Percentiles rank a stretch among this genome's conserved stretches.
Conservation (phyloP, 2,888 invertebrate species). For the Andrena chrysosceles region DNA sequence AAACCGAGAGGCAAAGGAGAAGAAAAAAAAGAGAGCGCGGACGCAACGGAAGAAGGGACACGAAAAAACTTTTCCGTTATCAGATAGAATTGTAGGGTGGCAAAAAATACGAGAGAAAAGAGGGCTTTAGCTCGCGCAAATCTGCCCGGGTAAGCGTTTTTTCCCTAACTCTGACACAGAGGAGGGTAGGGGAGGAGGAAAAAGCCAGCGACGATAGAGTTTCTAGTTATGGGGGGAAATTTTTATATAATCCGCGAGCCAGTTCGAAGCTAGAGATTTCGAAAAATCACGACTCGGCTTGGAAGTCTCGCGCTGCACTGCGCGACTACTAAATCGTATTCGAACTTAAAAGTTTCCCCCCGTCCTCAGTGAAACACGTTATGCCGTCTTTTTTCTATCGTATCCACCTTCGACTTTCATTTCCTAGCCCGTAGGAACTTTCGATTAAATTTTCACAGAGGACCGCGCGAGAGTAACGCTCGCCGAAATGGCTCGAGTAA, state of each 20-base stretch:
- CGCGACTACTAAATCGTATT: constrained; percentile 42
- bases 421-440: constrained; percentile 45
- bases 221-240: constrained; percentile 67
- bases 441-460: constrained; percentile 57
- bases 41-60: background rate
- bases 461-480: constrained; percentile 30
- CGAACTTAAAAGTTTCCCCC: constrained; percentile 43
- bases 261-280: constrained; percentile 58
- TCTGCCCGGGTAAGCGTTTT: constrained; percentile 70
- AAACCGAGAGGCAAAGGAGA: background rate
- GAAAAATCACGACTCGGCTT: constrained; percentile 50
- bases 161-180: constrained; percentile 46
- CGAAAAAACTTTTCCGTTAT: constrained; percentile 65
- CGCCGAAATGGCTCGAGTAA: constrained; percentile 34
- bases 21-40: background rate
- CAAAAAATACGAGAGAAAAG: constrained; percentile 64
- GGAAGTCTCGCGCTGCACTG: constrained; percentile 37
- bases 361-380: constrained; percentile 28
- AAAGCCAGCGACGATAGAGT: constrained; percentile 41
- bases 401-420: constrained; percentile 44
- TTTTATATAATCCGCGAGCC: constrained; percentile 66
- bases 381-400: background rate
- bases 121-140: constrained; percentile 64
- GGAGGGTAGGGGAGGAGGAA: background rate
- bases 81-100: constrained; percentile 62